These are phyloP conservation scores for Heliconius nattereri DNA, from an alignment of 1,140 invertebrate genomes.

Conservation along the genomic window DNA sequence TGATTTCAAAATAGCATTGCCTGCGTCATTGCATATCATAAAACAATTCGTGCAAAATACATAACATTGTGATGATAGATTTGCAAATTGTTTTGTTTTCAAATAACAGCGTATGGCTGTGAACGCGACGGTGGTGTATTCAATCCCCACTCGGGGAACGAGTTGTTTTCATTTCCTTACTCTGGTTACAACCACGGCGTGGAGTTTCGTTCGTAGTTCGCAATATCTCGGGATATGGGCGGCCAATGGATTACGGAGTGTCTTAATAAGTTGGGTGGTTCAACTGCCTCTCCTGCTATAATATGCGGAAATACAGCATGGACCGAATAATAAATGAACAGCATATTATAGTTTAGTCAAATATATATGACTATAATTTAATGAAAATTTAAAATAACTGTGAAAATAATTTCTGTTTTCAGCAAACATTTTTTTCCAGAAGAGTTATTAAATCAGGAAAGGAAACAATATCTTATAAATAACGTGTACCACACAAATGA, in stretches of 20 bases:
- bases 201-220: too few species aligned
- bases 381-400: not conserved
- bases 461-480: not conserved
- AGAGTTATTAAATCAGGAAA: not conserved
- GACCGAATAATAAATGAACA: too few species aligned
- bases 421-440: not conserved
- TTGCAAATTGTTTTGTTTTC: constrained; percentile 6
- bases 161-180: too few species aligned
- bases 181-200: too few species aligned
- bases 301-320: too few species aligned
- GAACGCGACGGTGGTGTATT: too few species aligned
- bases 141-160: too few species aligned
- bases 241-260: too few species aligned
- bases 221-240: too few species aligned
- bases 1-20: constrained; percentile 36
- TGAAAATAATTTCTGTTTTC: not conserved
- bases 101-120: not conserved
- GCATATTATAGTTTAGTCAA: not conserved
- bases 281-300: too few species aligned
- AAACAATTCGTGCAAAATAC: constrained; percentile 16
- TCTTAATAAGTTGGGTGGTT: too few species aligned
- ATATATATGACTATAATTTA: not conserved
- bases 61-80: constrained; percentile 13
- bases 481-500: constrained; percentile 52
- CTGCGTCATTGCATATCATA: constrained; percentile 28